phyloP scores from a whole-genome alignment of 2,888 invertebrate species.

The Thereva nobilitata region DNA sequence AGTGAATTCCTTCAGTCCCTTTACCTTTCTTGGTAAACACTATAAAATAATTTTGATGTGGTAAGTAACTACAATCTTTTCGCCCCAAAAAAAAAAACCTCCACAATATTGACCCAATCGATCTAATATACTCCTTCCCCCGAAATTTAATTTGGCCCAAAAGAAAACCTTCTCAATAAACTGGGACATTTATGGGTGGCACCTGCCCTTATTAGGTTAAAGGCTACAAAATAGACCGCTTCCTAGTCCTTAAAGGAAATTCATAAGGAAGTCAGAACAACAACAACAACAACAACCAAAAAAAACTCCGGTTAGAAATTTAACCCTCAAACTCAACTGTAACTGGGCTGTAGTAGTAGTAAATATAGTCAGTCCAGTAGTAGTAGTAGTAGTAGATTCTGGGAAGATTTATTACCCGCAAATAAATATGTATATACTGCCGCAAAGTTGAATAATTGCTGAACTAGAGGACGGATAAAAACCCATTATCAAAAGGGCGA shows the following conservation, averaged over 20 bases:
- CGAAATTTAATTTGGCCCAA: constrained; percentile 1
- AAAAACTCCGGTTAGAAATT: too few species aligned
- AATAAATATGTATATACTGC: constrained; percentile 8
- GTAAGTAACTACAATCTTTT: too few species aligned
- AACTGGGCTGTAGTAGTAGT: too few species aligned
- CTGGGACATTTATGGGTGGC: constrained; percentile 8
- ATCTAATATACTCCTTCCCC: constrained; percentile 10
- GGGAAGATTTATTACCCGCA: constrained; percentile 25
- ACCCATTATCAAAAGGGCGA: constrained; percentile 25
- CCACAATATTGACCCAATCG: neutral
- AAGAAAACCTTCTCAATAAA: constrained; percentile 7
- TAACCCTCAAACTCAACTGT: too few species aligned
- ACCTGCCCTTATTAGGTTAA: constrained; percentile 23
- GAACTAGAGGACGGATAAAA: constrained; percentile 20
- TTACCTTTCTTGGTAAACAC: too few species aligned
- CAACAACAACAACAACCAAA: too few species aligned
- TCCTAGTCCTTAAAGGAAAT: too few species aligned
- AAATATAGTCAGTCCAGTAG: neutral
- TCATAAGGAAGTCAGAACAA: too few species aligned
- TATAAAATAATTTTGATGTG: too few species aligned
- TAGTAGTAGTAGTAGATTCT: neutral
- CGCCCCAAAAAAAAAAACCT: too few species aligned
- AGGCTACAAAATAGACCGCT: neutral
- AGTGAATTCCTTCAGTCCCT: too few species aligned
- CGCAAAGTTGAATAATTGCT: constrained; percentile 21